Evolutionary conservation across 2,888 invertebrate species (phyloP).

Genomic region (Thelaira solivaga): DNA sequence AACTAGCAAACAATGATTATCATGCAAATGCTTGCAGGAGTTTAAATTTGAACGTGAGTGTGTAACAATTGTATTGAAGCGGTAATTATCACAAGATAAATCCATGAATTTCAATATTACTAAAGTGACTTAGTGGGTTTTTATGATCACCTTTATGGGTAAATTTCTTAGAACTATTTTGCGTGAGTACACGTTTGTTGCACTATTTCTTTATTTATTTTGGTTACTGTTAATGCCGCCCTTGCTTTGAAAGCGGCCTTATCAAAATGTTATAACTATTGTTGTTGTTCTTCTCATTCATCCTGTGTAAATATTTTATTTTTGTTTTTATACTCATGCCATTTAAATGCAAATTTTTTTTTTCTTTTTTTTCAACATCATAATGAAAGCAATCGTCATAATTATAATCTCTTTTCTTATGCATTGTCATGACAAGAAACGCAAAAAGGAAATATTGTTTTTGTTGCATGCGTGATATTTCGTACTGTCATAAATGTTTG

Average conservation of each 20-base stretch:
- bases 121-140: no score
- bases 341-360: conserved; percentile 43
- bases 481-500: conserved; percentile 56
- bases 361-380: conserved; percentile 25
- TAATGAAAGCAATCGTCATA: conserved; percentile 27
- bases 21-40: no score
- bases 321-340: conserved; percentile 28
- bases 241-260: conserved; percentile 21
- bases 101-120: no score
- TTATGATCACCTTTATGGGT: no score
- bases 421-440: not conserved
- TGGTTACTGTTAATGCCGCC: conserved; percentile 10
- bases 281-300: conserved; percentile 52
- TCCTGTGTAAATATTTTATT: conserved; percentile 57
- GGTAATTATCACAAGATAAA: no score
- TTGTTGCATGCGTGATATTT: conserved; percentile 60
- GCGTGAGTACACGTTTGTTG: conserved; percentile 47
- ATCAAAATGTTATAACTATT: conserved; percentile 8
- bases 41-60: no score
- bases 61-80: no score
- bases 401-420: conserved; percentile 15
- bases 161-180: conserved; percentile 55
- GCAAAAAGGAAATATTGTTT: conserved; percentile 3
- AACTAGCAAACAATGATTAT: no score
- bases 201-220: conserved; percentile 30